Percentiles rank a stretch among this genome's conserved stretches.
Evolutionary conservation across 1,140 invertebrate species (phyloP).

Genomic region (Drosophila subobscura): DNA sequence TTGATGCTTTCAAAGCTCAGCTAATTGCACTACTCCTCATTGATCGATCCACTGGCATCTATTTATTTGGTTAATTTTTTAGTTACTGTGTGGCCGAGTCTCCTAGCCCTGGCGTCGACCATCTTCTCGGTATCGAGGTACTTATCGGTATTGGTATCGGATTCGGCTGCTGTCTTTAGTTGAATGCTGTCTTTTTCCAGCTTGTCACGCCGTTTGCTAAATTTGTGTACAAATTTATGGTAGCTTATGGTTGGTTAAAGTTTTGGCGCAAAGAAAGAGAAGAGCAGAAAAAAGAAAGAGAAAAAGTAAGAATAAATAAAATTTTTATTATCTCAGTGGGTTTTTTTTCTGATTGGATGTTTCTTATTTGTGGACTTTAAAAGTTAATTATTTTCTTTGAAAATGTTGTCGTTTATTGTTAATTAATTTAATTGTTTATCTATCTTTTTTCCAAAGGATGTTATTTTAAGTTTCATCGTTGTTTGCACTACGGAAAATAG

Average conservation of each 20-base stretch:
- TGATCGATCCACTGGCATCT: constrained; percentile 17
- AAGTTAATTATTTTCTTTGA: constrained; percentile 35
- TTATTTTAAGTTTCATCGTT: constrained; percentile 25
- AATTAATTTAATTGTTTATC: constrained; percentile 36
- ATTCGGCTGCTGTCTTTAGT: constrained; percentile 45
- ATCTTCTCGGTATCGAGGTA: too few relatives aligned
- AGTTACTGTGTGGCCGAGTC: too few relatives aligned
- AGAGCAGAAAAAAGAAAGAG: constrained; percentile 77
- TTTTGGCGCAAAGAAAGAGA: constrained; percentile 64
- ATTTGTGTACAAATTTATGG: constrained; percentile 35
- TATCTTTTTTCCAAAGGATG: constrained; percentile 9
- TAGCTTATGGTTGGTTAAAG: constrained; percentile 33
- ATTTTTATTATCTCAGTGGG: constrained; percentile 77
- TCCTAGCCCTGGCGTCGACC: too few relatives aligned
- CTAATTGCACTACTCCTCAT: constrained; percentile 6
- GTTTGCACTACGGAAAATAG: constrained; percentile 61
- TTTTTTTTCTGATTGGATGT: constrained; percentile 38
- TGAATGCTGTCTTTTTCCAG: constrained; percentile 48
- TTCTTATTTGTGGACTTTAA: constrained; percentile 1
- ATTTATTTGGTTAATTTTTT: constrained; percentile 11
- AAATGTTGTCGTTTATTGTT: constrained; percentile 57
- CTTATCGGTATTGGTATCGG: constrained; percentile 9
- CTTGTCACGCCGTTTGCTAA: constrained; percentile 53
- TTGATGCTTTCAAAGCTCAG: constrained; percentile 17
- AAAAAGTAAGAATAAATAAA: constrained; percentile 79